Base-by-base conservation (phyloP, 2,797 vertebrate genomes). In the Sebastes taczanowskii region DNA sequence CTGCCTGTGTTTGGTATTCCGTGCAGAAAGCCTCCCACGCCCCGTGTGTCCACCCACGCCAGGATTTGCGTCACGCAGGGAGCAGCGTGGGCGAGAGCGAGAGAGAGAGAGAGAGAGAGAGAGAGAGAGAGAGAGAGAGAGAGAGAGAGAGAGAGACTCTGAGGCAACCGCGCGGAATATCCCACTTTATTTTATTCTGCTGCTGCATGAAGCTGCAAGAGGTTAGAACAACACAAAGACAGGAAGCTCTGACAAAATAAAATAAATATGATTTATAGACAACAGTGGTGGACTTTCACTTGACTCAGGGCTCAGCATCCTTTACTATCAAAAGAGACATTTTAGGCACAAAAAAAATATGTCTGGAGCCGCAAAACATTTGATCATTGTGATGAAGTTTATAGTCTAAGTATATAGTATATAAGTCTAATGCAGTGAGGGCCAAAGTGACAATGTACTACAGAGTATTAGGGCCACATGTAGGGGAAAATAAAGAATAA, bases 41-140 rank as follows among this genome's bases (percentile, higher is more conserved):
- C 91, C 94, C 83, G 92, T 92, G 93, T 90, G 93, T 93, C 95
- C 92, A 90, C 97, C 97, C 96, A 96, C 97, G 96, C 96, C 71
- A 92, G 93, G 95, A 95, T 95, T 96, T 97, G 97, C 97, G 97
- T 97, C 96, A 97, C 95, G 93, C 95, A 95, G 93, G 93, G 91
- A 94, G 93, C 93, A 79, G 96, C 95, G 96, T 96, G 96, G 95
- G 96, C 93, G 94, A 84, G 86, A 95, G 94, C 76, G 81, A 94
- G 93, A 93, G 89, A 87, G 92, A 86, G 86, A 80, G 72, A 11
- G 34, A 35, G 10, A 35, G 3, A 86, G 73, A 74, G 27, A 46
- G 77, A 29, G 67, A 18, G 4, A 38, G 11, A 38, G 4, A 86
- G 63, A 29, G 71, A n/a, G 77, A 29, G 67, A n/a, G 65, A 62